These are phyloP conservation scores for Sinhomidia bicolor DNA, from an alignment of 2,888 invertebrate species.

Conservation along the genomic window DNA sequence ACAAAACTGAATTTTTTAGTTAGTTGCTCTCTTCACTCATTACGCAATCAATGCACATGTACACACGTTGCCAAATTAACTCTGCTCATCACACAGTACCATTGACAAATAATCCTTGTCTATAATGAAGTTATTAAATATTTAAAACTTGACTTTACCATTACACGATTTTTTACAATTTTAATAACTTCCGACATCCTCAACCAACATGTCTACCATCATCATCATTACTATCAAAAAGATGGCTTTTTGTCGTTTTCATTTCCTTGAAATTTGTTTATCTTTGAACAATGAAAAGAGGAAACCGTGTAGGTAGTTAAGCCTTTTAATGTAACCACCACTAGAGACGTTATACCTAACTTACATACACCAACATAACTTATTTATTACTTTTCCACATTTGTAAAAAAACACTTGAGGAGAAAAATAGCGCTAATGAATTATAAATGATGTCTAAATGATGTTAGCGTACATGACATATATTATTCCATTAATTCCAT, in stretches of 20 bases:
- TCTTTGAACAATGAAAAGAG: background rate
- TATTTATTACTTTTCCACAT: background rate
- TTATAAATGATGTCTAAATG: conserved; percentile 28
- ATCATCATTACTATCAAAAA: background rate
- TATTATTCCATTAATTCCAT: conserved; percentile 17
- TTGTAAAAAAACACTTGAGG: background rate
- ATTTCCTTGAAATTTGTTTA: background rate
- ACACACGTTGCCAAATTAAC: background rate
- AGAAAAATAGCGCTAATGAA: conserved; percentile 13
- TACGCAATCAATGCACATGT: background rate
- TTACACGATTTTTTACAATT: background rate
- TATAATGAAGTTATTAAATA: background rate
- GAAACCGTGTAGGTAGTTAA: background rate
- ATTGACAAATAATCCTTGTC: background rate
- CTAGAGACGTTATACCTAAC: too few relatives aligned
- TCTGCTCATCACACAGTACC: background rate
- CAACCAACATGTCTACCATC: background rate
- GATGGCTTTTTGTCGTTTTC: conserved; percentile 4
- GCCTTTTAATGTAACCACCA: background rate
- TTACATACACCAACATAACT: background rate
- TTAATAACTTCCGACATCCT: background rate
- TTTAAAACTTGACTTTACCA: background rate
- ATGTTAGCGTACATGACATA: background rate
- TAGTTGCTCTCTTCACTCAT: background rate
- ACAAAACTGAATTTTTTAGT: background rate